Percentiles rank a stretch among this genome's conserved stretches.
phyloP scores from a whole-genome alignment of 2,888 invertebrate genomes.

The Congeria kusceri region DNA sequence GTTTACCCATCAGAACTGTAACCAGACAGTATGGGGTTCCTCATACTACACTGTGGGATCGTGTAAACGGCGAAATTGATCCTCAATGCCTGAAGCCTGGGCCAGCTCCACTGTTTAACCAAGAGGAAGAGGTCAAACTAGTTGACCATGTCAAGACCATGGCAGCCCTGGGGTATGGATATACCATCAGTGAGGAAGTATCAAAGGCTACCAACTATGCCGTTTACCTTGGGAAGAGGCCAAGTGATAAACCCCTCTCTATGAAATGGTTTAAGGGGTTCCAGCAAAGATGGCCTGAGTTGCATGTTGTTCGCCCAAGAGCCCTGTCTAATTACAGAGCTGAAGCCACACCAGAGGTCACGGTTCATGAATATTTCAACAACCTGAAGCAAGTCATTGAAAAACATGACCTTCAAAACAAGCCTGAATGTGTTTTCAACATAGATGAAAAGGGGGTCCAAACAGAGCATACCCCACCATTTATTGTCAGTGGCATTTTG shows the following conservation, averaged over 20 bases:
- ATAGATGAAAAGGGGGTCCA: constrained; percentile 27
- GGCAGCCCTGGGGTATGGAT: constrained; percentile 10
- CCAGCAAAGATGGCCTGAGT: constrained; percentile 26
- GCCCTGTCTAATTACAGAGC: constrained; percentile 28
- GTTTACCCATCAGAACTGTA: too few species aligned
- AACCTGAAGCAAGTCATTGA: constrained; percentile 1
- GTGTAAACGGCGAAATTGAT: constrained; percentile 26
- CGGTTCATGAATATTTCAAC: constrained; percentile 18
- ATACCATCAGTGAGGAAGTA: constrained; percentile 13
- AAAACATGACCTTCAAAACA: constrained; percentile 1
- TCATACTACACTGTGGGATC: neutral
- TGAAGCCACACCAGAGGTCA: constrained; percentile 10
- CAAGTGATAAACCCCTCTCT: constrained; percentile 11
- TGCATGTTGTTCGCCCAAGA: constrained; percentile 12
- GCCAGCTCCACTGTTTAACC: constrained; percentile 4
- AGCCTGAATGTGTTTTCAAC: constrained; percentile 11
- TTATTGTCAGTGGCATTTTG: constrained; percentile 7
- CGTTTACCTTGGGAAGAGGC: constrained; percentile 7
- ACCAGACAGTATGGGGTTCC: too few species aligned
- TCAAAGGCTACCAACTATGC: constrained; percentile 15
- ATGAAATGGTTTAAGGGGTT: constrained; percentile 23
- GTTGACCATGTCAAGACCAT: constrained; percentile 26
- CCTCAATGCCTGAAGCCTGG: constrained; percentile 19
- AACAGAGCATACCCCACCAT: constrained; percentile 17
- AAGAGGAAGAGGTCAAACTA: constrained; percentile 23